phyloP scores from a whole-genome alignment of 1,140 invertebrate genomes.

The Euwallacea fornicatus region DNA sequence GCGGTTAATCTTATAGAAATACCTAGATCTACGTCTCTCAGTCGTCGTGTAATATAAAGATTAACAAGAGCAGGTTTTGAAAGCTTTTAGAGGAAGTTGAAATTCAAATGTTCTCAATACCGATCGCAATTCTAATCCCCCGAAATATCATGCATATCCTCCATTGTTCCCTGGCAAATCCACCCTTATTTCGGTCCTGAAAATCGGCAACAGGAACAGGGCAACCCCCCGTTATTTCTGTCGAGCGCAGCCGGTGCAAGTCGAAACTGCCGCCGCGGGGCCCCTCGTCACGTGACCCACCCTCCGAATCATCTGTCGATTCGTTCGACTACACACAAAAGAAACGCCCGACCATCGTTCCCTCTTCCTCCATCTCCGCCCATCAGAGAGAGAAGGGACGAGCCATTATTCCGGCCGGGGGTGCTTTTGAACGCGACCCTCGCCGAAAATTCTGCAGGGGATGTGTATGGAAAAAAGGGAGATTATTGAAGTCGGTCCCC shows the following conservation, averaged over 20 bases:
- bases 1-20: no score
- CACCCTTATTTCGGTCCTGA: not conserved
- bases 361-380: constrained; percentile 17
- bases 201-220: not conserved
- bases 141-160: not conserved
- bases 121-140: no score
- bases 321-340: constrained; percentile 21
- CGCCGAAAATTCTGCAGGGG: constrained; percentile 18
- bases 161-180: not conserved
- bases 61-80: no score
- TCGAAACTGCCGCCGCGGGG: not conserved
- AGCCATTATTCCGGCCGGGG: constrained; percentile 10
- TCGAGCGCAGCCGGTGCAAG: constrained; percentile 26
- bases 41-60: no score
- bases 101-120: no score
- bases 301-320: constrained; percentile 32
- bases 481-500: constrained; percentile 24
- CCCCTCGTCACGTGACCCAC: constrained; percentile 31
- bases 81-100: no score
- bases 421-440: constrained; percentile 13
- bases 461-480: constrained; percentile 10
- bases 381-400: constrained; percentile 20
- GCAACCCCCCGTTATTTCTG: constrained; percentile 19
- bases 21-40: no score
- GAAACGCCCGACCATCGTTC: constrained; percentile 25